Percentiles rank a stretch among this genome's conserved stretches.
These are phyloP conservation scores for Acestrorhynchus altus DNA, from an alignment of 2,797 vertebrate species.

Conservation along the genomic window DNA sequence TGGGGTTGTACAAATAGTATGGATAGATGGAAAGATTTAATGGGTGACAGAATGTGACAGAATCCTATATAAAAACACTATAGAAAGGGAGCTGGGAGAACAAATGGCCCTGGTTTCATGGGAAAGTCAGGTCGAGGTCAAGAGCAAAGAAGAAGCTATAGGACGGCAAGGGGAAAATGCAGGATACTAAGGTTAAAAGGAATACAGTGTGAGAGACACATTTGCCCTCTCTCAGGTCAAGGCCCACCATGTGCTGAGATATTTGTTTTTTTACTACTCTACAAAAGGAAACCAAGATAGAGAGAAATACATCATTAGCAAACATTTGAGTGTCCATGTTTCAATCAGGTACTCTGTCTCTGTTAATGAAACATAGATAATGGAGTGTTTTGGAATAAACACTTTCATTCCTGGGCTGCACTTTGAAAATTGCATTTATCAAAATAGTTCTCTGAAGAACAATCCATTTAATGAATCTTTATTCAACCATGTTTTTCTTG, in stretches of 20 bases:
- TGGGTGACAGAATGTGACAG: slow-evolving; percentile 5
- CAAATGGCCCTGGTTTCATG: neutral
- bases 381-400: neutral
- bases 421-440: neutral
- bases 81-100: neutral
- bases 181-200: no score
- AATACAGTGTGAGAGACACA: neutral
- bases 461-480: no score
- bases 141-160: neutral
- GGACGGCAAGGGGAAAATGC: neutral
- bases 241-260: neutral
- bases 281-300: neutral
- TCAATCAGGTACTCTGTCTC: neutral
- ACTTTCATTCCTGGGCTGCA: neutral
- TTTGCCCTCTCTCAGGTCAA: neutral
- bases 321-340: neutral
- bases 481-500: no score
- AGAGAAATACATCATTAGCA: neutral
- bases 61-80: neutral
- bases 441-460: neutral
- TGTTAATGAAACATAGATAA: neutral
- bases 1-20: neutral
- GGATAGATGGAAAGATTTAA: neutral
- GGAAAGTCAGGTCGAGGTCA: neutral
- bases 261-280: neutral